Evolutionary conservation across 2,113 vertebrate species (phyloP).

Genomic region (Chinchilla lanigera): DNA sequence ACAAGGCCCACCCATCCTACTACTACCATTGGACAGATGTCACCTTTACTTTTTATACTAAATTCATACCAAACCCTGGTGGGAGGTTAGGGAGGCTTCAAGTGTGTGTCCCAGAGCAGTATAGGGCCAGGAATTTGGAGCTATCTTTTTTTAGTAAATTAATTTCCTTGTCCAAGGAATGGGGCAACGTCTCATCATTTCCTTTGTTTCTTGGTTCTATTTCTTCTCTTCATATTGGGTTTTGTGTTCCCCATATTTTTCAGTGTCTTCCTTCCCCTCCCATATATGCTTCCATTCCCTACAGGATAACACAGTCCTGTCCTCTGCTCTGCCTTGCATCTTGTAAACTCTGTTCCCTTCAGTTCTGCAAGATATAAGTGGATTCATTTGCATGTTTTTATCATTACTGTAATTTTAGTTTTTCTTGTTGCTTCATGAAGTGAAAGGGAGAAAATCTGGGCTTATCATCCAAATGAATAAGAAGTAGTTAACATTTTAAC

Average conservation of each 20-base stretch:
- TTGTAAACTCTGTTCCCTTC: background rate
- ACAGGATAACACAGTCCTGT: no score
- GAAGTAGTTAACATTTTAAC: background rate
- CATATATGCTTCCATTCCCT: background rate
- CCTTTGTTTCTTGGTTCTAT: background rate
- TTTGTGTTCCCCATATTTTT: background rate
- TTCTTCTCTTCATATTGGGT: background rate
- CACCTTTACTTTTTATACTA: background rate
- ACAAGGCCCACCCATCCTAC: no score
- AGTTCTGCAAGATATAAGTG: background rate
- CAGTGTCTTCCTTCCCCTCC: background rate
- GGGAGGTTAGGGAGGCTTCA: background rate
- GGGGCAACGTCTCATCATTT: background rate
- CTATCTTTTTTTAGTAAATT: slow-evolving; percentile 31
- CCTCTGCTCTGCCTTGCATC: background rate
- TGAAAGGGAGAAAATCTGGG: background rate
- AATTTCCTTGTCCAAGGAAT: background rate
- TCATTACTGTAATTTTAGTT: background rate
- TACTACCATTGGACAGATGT: background rate
- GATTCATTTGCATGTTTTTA: background rate
- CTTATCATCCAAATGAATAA: background rate
- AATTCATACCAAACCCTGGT: background rate
- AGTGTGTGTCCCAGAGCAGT: background rate
- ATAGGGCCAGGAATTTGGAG: background rate
- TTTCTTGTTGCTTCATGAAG: background rate